phyloP scores from a whole-genome alignment of 2,888 invertebrate genomes.

The Erebia epiphron region DNA sequence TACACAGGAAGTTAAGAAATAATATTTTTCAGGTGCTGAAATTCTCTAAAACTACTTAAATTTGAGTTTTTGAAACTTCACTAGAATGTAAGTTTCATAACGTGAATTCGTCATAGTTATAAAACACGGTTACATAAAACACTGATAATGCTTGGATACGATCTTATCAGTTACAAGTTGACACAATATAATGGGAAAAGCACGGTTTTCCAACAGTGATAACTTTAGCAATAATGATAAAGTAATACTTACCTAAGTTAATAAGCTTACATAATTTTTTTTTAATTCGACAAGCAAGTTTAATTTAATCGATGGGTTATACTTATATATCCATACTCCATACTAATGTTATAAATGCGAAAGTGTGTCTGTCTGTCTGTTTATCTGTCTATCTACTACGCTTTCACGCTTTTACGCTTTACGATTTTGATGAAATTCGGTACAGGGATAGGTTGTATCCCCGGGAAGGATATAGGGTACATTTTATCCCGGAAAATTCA shows the following conservation, averaged over 20 bases:
- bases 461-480: too few relatives aligned
- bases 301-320: too few relatives aligned
- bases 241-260: neutral
- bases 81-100: neutral
- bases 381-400: too few relatives aligned
- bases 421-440: too few relatives aligned
- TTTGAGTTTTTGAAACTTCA: neutral
- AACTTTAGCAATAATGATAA: neutral
- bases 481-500: too few relatives aligned
- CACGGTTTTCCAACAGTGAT: neutral
- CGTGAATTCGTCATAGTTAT: neutral
- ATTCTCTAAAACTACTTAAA: neutral
- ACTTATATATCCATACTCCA: too few relatives aligned
- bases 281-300: neutral
- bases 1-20: neutral
- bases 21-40: neutral
- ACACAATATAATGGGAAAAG: conserved; percentile 10
- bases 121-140: neutral
- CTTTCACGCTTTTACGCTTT: too few relatives aligned
- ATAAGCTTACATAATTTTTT: neutral
- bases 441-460: too few relatives aligned
- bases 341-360: too few relatives aligned
- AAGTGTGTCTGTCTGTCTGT: too few relatives aligned
- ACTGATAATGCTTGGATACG: neutral
- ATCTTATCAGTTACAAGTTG: conserved; percentile 14